Percentiles rank a stretch among this genome's conserved stretches.
Evolutionary conservation across 2,888 invertebrate genomes (phyloP).

Genomic region (Melanchra persicariae): DNA sequence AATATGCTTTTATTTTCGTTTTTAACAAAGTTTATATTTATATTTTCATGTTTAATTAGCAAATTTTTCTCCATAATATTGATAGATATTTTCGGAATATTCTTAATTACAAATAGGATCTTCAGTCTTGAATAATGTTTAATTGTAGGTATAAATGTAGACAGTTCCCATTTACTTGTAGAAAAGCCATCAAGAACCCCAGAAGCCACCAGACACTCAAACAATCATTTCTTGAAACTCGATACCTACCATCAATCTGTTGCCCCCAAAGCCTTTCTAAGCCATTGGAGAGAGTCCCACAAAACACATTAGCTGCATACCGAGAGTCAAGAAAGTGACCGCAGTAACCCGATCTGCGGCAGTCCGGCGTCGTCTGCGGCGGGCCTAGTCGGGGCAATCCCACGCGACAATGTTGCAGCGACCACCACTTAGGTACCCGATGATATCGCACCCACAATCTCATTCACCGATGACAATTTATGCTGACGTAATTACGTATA

Average conservation of each 20-base stretch:
- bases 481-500: slow-evolving; percentile 52
- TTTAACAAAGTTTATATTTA: slow-evolving; percentile 4
- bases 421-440: slow-evolving; percentile 44
- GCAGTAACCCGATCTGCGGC: slow-evolving; percentile 63
- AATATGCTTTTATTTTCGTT: slow-evolving; percentile 10
- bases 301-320: slow-evolving; percentile 45
- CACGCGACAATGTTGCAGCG: slow-evolving; percentile 66
- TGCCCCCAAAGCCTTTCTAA: slow-evolving; percentile 48
- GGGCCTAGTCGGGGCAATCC: slow-evolving; percentile 53
- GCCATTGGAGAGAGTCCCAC: slow-evolving; percentile 56
- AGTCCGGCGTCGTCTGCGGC: slow-evolving; percentile 56
- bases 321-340: slow-evolving; percentile 64
- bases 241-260: slow-evolving; percentile 7
- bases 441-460: slow-evolving; percentile 58
- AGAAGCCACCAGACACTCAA: slow-evolving; percentile 4
- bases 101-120: neutral
- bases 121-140: neutral
- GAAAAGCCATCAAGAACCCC: neutral
- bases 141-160: neutral
- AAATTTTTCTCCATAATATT: too few relatives aligned
- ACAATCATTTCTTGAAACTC: slow-evolving; percentile 21
- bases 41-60: too few relatives aligned
- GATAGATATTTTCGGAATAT: neutral
- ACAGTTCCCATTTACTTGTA: too few relatives aligned
- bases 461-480: slow-evolving; percentile 58